phyloP scores from a whole-genome alignment of 1,140 invertebrate genomes.

The Calephelis nemesis region DNA sequence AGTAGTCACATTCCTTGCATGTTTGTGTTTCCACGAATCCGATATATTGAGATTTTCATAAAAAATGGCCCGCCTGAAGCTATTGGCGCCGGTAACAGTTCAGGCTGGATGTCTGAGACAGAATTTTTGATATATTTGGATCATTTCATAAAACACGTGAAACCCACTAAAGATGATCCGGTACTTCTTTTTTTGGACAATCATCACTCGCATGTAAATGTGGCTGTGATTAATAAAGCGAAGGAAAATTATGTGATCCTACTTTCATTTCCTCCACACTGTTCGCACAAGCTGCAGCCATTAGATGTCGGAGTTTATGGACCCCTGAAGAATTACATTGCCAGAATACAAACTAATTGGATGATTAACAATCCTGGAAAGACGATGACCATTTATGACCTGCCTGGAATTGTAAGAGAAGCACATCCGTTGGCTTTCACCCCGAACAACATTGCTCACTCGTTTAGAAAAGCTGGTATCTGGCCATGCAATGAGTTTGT shows the following conservation, averaged over 20 bases:
- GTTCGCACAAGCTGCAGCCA: not conserved
- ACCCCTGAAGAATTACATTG: not conserved
- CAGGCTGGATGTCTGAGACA: constrained; percentile 24
- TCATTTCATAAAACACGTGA: not conserved
- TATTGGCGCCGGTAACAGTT: constrained; percentile 20
- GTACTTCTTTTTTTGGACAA: not conserved
- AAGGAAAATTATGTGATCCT: not conserved
- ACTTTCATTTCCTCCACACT: not conserved
- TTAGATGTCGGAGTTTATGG: not conserved
- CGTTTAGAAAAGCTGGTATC: constrained; percentile 12
- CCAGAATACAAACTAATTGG: not conserved
- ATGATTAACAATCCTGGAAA: not conserved
- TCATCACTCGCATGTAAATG: not conserved
- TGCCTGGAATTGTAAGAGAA: constrained; percentile 5
- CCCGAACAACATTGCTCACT: constrained; percentile 5
- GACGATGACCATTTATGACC: not conserved
- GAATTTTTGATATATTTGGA: not conserved
- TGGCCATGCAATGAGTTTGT: constrained; percentile 6
- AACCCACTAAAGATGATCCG: not conserved
- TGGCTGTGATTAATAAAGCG: not conserved
- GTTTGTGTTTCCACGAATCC: constrained; percentile 24
- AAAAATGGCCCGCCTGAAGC: not conserved
- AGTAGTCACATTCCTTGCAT: constrained; percentile 25
- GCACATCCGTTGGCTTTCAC: not conserved
- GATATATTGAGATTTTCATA: constrained; percentile 20